A percentile compares a stretch with the other conserved stretches of the same genome.
These are phyloP conservation scores for Pteria penguin DNA, from an alignment of 2,888 invertebrate species.

Conservation along the genomic window DNA sequence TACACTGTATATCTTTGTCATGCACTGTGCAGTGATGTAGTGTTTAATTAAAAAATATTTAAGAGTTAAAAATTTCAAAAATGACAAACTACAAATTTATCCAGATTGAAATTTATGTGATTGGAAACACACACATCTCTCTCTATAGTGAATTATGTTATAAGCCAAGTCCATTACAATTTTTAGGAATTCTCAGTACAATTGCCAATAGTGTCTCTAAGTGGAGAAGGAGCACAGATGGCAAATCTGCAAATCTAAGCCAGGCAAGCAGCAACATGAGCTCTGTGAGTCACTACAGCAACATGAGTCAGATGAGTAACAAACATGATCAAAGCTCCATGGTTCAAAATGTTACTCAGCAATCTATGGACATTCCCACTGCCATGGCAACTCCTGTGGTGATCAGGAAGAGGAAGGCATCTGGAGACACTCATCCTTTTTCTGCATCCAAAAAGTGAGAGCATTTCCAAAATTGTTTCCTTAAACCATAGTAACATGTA, in stretches of 20 bases:
- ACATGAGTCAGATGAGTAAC: conserved; percentile 44
- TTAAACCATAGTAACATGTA: no score
- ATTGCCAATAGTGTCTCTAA: conserved; percentile 75
- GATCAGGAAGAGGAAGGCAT: conserved; percentile 68
- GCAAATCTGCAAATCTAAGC: conserved; percentile 58
- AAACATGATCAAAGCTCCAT: conserved; percentile 30
- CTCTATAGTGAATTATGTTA: no score
- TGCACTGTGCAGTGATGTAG: no score
- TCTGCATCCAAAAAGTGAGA: conserved; percentile 75
- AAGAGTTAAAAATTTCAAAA: no score
- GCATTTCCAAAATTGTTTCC: no score
- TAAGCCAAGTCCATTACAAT: no score
- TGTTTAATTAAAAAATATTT: no score
- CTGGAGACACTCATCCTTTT: conserved; percentile 66
- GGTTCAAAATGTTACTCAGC: conserved; percentile 14
- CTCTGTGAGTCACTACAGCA: conserved; percentile 46
- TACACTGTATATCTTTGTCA: no score
- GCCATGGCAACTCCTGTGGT: conserved; percentile 68
- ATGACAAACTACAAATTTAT: no score
- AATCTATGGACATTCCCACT: conserved; percentile 14
- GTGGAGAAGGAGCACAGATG: conserved; percentile 71
- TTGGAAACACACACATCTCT: no score
- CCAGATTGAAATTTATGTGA: no score
- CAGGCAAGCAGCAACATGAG: conserved; percentile 57
- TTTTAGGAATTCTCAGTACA: conserved; percentile 73